phyloP scores from a whole-genome alignment of 2,888 invertebrate genomes.

The Dicyrtomina minuta region DNA sequence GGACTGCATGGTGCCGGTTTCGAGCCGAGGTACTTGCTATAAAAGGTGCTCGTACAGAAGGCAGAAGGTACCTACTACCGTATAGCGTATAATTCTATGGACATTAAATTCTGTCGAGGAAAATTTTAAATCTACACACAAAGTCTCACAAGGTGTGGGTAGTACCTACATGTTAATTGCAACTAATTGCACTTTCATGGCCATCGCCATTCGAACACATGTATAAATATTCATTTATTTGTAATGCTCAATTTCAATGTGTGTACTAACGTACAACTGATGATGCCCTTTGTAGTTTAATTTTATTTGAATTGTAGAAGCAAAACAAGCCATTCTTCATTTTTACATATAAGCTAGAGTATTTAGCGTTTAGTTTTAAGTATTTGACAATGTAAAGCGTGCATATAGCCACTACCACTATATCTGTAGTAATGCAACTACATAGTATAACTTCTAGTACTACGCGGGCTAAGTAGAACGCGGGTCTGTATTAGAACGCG shows the following conservation, averaged over 20 bases:
- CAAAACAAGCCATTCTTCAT: too few species aligned
- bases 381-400: too few species aligned
- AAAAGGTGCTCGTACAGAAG: background rate
- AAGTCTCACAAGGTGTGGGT: background rate
- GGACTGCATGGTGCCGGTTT: too few species aligned
- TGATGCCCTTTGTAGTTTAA: too few species aligned
- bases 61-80: background rate
- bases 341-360: too few species aligned
- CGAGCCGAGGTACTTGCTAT: background rate
- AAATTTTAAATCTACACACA: background rate
- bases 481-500: too few species aligned
- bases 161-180: slow-evolving; percentile 9
- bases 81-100: background rate
- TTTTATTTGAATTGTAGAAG: too few species aligned
- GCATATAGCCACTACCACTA: too few species aligned
- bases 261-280: background rate
- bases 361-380: too few species aligned
- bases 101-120: background rate
- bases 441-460: background rate
- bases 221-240: background rate
- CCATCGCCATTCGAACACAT: too few species aligned
- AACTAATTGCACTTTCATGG: slow-evolving; percentile 17
- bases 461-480: background rate
- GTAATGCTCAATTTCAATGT: background rate
- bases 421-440: too few species aligned